Base-by-base conservation (phyloP, 2,888 invertebrate genomes). In the Andrena camellia region DNA sequence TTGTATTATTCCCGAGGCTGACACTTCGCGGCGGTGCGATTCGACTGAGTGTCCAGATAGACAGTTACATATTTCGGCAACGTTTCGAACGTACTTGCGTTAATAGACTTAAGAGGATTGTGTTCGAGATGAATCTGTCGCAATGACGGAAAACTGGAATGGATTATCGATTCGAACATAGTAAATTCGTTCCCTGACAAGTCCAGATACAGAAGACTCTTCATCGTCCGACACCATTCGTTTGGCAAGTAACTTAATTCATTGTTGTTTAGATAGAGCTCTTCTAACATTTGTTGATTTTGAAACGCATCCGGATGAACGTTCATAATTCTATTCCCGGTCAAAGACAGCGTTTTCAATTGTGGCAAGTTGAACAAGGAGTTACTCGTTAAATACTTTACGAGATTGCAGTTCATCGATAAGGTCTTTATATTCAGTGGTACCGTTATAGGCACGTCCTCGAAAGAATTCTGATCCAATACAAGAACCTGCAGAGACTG, bases 261-360 rank as follows among this genome's bases (percentile, higher is more conserved):
- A 70, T 92, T 91, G 29, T 81, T 48, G 0, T 89, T 88, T 1
- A 90, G 52, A 76, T 90, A 86, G 13, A 90, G 71, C 35, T 86
- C 85, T 35, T 75, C 77, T 2, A 90, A 59, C 1, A 48, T 6
- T 6, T 20, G 31, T 4, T 89, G 79, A 59, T 82, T 67, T 6
- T 63, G 26, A 35, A 92, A 90, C 0, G 88, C 76, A 13, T 87
- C 77, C 0, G 50, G 62, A 6, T 90, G 81, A 20, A 93, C 86
- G 0, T 59, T 29, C 1, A 42, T 35, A 29, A 93, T 91, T 2
- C 48, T 64, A 72, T 93, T 93, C 0, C 77, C 72, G 4, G 85
- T 83, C 6, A 93, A 62, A 93, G 82, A n/a, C n/a, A n/a, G n/a
- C 78, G 85, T 88, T 57, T 78, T 89, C 7, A 93, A 78, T 0